Evolutionary conservation across 1,140 invertebrate species (phyloP).

Genomic region (Cydia strobilella): DNA sequence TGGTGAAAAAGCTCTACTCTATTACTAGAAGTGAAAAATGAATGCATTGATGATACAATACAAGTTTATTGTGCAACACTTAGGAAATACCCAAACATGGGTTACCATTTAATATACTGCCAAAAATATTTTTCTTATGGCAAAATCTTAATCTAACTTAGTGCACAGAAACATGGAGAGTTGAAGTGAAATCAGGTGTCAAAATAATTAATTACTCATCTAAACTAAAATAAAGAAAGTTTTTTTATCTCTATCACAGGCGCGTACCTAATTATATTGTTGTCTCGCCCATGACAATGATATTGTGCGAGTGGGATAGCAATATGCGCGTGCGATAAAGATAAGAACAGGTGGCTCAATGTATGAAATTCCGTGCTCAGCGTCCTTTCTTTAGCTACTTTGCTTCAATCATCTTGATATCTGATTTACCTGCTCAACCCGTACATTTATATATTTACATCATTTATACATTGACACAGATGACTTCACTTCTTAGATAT

Average conservation of each 20-base stretch:
- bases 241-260: too few species aligned
- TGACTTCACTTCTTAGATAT: constrained; percentile 56
- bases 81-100: neutral
- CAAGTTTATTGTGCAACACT: constrained; percentile 1
- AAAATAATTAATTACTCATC: neutral
- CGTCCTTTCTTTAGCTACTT: neutral
- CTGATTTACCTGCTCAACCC: constrained; percentile 14
- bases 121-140: neutral
- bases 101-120: neutral
- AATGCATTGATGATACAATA: neutral
- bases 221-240: neutral
- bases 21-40: neutral
- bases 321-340: too few species aligned
- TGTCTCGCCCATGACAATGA: too few species aligned
- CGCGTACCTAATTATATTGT: too few species aligned
- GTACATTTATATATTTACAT: neutral
- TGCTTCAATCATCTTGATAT: neutral
- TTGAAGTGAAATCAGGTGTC: neutral
- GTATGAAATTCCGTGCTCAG: too few species aligned
- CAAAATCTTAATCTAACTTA: constrained; percentile 1
- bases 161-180: neutral
- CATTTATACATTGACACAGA: constrained; percentile 21
- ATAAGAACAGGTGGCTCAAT: too few species aligned
- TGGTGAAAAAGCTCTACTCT: neutral
- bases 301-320: too few species aligned